Base-by-base conservation (phyloP, 2,797 vertebrate genomes). In the Morus bassanus region DNA sequence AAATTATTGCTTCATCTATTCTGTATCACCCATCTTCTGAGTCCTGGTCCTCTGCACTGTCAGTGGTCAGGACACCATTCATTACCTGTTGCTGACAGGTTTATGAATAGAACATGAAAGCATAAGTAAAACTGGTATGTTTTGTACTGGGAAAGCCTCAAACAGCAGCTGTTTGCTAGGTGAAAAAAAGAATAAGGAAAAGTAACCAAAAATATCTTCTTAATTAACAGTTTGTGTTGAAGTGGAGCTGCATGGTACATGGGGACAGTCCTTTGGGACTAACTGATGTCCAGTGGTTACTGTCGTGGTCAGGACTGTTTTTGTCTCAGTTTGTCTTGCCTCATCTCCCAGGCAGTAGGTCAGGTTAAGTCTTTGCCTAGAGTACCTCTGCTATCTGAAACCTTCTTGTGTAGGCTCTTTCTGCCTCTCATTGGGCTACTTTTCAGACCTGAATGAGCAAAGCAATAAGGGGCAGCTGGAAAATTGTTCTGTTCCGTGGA, bases 401-500 rank as follows among this genome's bases (percentile, higher is more conserved):
- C 59, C 28, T 45, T 19, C 19, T 88, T 88, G 5, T 54, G 39
- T 39, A 59, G n/a, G 30, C 30, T 83, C 1, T 12, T 89, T 11
- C 19, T 86, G 51, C 41, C 39, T 39, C 12, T 77, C 48, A 35
- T 24, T 4, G 4, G 88, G 64, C 43, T 1, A 2, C 37, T 92
- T 95, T 31, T 31, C 24, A 57, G 67, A 50, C 41, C 80, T 63
- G 7, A 54, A 3, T 65, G 39, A 70, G 18, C 35, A 50, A 64
- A 74, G 15, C 1, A 1, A 5, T 80, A 54, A 61, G 18, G 15
- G 17, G 9, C 2, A 0, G 19, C 43, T 83, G 41, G 19, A 89
- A 86, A 56, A 64, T 27, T 2, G 3, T 82, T 86, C 28, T 57
- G 11, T 60, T 89, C 31, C 0, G 0, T 0, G 0, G 41, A 69